Percentiles rank a stretch among this genome's conserved stretches.
Evolutionary conservation across 2,888 invertebrate genomes (phyloP).

Genomic region (Holacanthella duospinosa): DNA sequence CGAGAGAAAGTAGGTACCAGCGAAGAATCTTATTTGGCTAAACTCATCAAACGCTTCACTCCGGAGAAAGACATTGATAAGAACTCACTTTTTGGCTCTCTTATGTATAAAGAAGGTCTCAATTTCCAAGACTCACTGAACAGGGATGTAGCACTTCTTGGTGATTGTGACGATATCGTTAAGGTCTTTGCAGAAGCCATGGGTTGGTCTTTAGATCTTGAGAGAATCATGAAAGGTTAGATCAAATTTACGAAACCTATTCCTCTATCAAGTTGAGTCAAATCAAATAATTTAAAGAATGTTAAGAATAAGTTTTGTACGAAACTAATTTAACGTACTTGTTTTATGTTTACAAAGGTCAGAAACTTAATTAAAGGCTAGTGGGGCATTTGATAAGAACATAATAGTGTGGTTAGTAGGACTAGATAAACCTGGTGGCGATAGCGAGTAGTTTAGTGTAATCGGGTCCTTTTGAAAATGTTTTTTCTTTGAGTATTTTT

Average conservation of each 20-base stretch:
- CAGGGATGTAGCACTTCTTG: slow-evolving; percentile 69
- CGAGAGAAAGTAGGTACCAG: slow-evolving; percentile 56
- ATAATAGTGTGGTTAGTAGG: not conserved
- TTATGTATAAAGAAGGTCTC: slow-evolving; percentile 49
- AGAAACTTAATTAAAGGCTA: too few species aligned
- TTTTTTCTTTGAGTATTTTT: slow-evolving; percentile 69
- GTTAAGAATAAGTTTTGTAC: too few species aligned
- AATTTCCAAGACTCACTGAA: slow-evolving; percentile 55
- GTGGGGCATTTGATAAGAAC: too few species aligned
- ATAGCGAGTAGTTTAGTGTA: slow-evolving; percentile 86
- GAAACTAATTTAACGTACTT: too few species aligned
- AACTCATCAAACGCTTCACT: slow-evolving; percentile 41
- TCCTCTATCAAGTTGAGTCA: too few species aligned
- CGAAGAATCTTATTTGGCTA: slow-evolving; percentile 40
- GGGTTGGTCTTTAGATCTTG: slow-evolving; percentile 52
- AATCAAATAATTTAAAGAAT: too few species aligned
- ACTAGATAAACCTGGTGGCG: slow-evolving; percentile 72
- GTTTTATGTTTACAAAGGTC: too few species aligned
- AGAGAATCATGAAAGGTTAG: too few species aligned
- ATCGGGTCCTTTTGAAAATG: slow-evolving; percentile 70
- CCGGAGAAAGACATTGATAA: slow-evolving; percentile 28
- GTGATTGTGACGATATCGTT: slow-evolving; percentile 74
- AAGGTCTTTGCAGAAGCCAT: slow-evolving; percentile 60
- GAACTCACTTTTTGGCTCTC: slow-evolving; percentile 24
- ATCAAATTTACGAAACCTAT: too few species aligned